Percentiles rank a stretch among this genome's conserved stretches.
Conservation (phyloP, 2,888 invertebrate species). For the Piscicola geometra region DNA sequence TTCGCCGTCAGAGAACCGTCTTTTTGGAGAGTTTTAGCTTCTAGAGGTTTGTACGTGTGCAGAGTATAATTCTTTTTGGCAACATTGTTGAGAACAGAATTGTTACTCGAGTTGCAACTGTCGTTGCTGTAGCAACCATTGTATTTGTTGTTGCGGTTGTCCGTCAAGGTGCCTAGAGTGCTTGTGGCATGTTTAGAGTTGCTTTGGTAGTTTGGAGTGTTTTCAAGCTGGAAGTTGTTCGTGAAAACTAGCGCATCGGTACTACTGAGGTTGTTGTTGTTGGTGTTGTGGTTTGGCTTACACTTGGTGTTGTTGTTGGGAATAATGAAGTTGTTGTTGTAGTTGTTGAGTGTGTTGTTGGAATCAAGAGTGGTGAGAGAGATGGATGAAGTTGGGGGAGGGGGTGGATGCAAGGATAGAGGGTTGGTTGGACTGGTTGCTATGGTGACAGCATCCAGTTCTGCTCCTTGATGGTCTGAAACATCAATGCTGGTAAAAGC, state of each 20-base stretch:
- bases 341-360: neutral
- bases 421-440: neutral
- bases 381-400: neutral
- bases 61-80: no score
- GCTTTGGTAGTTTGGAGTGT: neutral
- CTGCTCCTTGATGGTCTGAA: neutral
- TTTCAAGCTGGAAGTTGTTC: conserved; percentile 5
- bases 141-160: no score
- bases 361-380: neutral
- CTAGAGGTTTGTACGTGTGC: no score
- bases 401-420: neutral
- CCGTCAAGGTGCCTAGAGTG: neutral
- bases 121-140: no score
- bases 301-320: neutral
- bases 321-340: neutral
- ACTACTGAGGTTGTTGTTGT: neutral
- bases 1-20: no score
- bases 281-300: neutral
- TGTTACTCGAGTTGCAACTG: no score
- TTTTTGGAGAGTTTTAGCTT: no score
- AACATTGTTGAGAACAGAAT: no score
- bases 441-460: neutral
- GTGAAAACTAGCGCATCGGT: neutral
- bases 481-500: no score
- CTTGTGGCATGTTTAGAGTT: neutral